These are phyloP conservation scores for Bufotes viridis DNA, from an alignment of 2,797 vertebrate genomes.

Conservation along the genomic window DNA sequence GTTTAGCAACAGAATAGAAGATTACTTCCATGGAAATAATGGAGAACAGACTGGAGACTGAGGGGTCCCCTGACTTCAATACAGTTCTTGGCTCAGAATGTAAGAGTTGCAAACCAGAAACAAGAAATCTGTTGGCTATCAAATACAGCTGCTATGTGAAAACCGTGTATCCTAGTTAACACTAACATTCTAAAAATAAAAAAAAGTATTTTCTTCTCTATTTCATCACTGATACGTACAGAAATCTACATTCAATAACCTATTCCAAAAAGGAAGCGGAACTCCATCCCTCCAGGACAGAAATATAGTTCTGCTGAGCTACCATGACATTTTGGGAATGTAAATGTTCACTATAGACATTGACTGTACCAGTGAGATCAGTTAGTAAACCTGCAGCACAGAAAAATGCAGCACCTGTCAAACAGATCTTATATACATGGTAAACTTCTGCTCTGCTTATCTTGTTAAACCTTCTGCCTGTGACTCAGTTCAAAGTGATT, in stretches of 20 bases:
- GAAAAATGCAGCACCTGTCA: conserved; percentile 14
- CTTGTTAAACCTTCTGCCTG: not conserved
- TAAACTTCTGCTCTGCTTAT: not conserved
- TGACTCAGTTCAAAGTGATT: not conserved
- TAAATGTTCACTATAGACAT: not conserved
- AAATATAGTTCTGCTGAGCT: not conserved
- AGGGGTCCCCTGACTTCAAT: conserved; percentile 9
- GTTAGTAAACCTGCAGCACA: not conserved
- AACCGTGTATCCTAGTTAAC: not conserved
- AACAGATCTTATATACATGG: not conserved
- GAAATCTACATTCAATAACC: not conserved
- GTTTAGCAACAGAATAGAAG: conserved; percentile 4
- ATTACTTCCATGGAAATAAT: conserved; percentile 25
- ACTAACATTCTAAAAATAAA: not conserved
- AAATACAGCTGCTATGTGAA: not conserved
- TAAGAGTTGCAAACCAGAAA: conserved; percentile 18
- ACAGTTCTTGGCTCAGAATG: conserved; percentile 28
- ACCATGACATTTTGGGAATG: not conserved
- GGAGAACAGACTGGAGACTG: conserved; percentile 23
- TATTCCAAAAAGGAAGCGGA: conserved; percentile 10
- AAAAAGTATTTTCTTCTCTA: not conserved
- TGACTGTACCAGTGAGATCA: not conserved
- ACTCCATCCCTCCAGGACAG: conserved; percentile 19
- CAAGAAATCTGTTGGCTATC: conserved; percentile 2
- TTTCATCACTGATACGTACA: not conserved